phyloP scores from a whole-genome alignment of 2,888 invertebrate genomes.

The Netelia inedita region DNA sequence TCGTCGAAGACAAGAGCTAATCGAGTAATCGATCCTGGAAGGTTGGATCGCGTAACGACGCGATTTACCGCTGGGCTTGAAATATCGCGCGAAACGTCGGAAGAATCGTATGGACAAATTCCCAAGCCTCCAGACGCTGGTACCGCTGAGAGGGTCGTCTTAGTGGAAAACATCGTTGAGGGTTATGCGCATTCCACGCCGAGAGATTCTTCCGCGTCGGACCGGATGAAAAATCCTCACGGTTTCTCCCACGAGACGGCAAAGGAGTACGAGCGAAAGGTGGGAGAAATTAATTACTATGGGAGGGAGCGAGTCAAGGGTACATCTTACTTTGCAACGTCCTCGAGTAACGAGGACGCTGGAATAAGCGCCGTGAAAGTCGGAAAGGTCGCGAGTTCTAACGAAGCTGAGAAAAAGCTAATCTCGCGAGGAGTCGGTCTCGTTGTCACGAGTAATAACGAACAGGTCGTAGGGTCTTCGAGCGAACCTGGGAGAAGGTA shows the following conservation, averaged over 20 bases:
- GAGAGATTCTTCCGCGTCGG: background rate
- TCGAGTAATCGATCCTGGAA: conserved; percentile 5
- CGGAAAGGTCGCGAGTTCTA: background rate
- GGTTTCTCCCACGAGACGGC: background rate
- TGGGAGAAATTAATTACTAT: conserved; percentile 35
- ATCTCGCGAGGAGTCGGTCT: background rate
- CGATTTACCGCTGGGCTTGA: background rate
- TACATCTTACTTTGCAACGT: conserved; percentile 10
- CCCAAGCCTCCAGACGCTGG: background rate
- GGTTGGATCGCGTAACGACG: background rate
- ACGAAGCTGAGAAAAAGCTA: conserved; percentile 3
- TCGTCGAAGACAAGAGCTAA: background rate
- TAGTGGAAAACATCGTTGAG: background rate
- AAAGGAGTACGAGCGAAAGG: conserved; percentile 12
- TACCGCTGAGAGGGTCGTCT: background rate
- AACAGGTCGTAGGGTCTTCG: background rate
- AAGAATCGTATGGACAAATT: conserved; percentile 18
- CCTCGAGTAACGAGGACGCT: conserved; percentile 4
- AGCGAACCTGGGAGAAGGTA: conserved; percentile 7
- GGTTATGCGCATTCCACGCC: conserved; percentile 8
- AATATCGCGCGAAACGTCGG: conserved; percentile 8
- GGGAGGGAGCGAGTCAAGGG: background rate
- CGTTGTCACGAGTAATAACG: conserved; percentile 25
- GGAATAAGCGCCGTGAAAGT: conserved; percentile 9
- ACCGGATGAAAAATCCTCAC: background rate